Conservation (phyloP, 2,797 vertebrate species). For the Esox lucius region DNA sequence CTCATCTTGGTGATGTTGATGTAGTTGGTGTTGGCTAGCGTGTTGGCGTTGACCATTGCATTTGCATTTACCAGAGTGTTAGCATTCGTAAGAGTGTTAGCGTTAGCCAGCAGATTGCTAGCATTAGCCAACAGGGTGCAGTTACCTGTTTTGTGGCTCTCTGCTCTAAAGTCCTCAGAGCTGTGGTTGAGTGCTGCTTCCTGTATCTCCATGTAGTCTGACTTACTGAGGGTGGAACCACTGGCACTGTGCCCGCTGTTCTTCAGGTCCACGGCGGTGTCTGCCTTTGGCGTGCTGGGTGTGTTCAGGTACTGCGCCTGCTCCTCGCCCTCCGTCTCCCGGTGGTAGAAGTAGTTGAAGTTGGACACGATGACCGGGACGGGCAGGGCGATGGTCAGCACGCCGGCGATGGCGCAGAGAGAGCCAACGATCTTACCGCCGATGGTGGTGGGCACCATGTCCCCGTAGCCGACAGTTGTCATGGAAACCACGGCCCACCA, state of each 20-base stretch:
- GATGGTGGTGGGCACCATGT: conserved; percentile 21
- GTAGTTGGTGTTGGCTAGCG: conserved; percentile 3
- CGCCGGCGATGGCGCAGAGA: conserved; percentile 7
- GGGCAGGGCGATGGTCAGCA: conserved; percentile 20
- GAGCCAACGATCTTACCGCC: conserved; percentile 11
- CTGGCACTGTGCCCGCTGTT: not conserved
- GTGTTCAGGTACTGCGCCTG: conserved; percentile 18
- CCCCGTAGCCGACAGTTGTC: conserved; percentile 12
- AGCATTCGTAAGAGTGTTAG: not conserved
- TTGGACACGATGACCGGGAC: conserved; percentile 17
- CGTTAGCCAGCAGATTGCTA: not conserved
- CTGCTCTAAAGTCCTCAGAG: conserved; percentile 9
- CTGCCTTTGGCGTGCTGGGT: conserved; percentile 2
- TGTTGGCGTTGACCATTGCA: not conserved
- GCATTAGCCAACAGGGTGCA: conserved; percentile 6
- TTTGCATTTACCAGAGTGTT: not conserved
- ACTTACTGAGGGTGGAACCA: conserved; percentile 12
- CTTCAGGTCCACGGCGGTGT: conserved; percentile 17
- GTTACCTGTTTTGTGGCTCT: conserved; percentile 16
- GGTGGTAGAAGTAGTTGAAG: conserved; percentile 22
- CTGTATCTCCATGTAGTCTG: conserved; percentile 17
- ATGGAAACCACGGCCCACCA: conserved; percentile 17
- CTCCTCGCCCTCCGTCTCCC: conserved; percentile 18
- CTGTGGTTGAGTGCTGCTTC: conserved; percentile 11
- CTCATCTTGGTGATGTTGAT: conserved; percentile 20